Percentiles rank a stretch among this genome's conserved stretches.
Evolutionary conservation across 2,797 vertebrate species (phyloP).

Genomic region (Ctenopoma multispine): DNA sequence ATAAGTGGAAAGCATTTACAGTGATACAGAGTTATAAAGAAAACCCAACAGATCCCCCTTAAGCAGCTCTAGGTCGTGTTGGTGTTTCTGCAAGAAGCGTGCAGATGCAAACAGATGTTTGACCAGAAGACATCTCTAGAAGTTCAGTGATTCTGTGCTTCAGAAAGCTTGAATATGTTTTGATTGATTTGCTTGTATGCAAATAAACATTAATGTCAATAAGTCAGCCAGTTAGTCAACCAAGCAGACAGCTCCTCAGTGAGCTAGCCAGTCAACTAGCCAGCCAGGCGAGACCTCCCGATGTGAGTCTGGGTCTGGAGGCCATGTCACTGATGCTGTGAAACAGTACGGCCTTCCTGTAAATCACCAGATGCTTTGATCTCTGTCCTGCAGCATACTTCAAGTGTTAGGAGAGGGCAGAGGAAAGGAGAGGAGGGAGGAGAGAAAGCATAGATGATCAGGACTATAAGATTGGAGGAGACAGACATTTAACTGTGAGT

Average conservation of each 20-base stretch:
- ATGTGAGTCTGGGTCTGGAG: slow-evolving; percentile 37
- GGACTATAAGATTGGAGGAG: slow-evolving; percentile 26
- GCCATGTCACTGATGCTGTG: slow-evolving; percentile 34
- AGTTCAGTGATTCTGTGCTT: no score
- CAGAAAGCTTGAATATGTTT: no score
- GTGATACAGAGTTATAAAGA: no score
- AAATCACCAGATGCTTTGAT: slow-evolving; percentile 62
- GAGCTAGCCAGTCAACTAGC: slow-evolving; percentile 13
- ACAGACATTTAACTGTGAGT: slow-evolving; percentile 26
- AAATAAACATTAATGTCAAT: neutral
- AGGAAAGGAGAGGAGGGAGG: slow-evolving; percentile 5
- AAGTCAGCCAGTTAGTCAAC: neutral
- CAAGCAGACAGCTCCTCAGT: slow-evolving; percentile 15
- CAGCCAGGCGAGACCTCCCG: slow-evolving; percentile 27
- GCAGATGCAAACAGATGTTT: no score
- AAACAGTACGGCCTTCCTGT: slow-evolving; percentile 46
- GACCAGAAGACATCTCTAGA: no score
- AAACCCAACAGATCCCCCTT: no score
- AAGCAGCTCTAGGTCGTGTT: no score
- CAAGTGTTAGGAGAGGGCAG: slow-evolving; percentile 20
- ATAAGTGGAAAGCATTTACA: no score
- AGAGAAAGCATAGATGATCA: neutral
- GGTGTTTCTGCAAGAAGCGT: no score
- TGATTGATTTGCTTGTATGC: neutral
- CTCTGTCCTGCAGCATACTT: slow-evolving; percentile 48